phyloP scores from a whole-genome alignment of 1,140 invertebrate species.

The Ceratina japonica region DNA sequence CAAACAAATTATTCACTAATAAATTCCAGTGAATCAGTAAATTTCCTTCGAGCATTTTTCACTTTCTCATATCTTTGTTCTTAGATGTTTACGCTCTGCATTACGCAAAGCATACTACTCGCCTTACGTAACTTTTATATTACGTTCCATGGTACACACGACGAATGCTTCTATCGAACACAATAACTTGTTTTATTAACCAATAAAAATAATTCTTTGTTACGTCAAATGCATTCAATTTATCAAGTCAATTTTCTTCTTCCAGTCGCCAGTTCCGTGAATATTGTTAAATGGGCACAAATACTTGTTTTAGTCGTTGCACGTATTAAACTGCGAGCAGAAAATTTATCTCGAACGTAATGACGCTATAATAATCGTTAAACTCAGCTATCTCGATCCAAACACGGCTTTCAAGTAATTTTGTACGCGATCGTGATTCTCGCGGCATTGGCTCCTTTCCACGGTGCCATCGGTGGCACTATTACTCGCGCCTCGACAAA shows the following conservation, averaged over 20 bases:
- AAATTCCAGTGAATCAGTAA: background rate
- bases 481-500: constrained; percentile 6
- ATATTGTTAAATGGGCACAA: no score
- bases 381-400: background rate
- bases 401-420: background rate
- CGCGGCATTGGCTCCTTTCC: constrained; percentile 8
- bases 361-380: background rate
- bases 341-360: background rate
- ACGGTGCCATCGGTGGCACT: background rate
- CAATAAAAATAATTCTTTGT: background rate
- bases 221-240: background rate
- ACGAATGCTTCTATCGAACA: background rate
- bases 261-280: no score
- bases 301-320: background rate
- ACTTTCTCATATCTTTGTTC: background rate
- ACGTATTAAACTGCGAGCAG: background rate
- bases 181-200: background rate
- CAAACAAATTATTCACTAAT: background rate
- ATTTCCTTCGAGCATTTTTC: background rate
- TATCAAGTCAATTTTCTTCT: no score
- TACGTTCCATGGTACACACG: background rate
- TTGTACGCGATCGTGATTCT: background rate
- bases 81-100: background rate
- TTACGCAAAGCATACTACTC: background rate
- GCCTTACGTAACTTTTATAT: background rate